Conservation (phyloP, 2,888 invertebrate species). For the Cryptus armator region DNA sequence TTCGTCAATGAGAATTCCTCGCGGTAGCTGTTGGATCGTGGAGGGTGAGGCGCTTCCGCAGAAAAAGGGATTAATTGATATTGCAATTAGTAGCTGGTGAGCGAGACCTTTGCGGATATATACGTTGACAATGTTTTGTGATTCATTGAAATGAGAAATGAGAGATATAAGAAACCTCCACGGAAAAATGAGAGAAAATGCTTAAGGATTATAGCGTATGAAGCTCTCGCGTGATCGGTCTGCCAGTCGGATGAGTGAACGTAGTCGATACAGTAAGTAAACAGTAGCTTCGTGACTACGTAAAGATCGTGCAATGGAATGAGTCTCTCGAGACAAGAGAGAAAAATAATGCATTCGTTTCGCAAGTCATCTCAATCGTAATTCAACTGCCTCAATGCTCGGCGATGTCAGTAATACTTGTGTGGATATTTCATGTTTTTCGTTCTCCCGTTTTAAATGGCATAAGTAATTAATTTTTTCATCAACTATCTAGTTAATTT, state of each 20-base stretch:
- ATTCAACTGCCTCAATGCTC: neutral
- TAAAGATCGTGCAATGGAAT: neutral
- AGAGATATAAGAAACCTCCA: constrained; percentile 71
- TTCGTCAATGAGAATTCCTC: neutral
- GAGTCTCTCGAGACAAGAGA: constrained; percentile 2
- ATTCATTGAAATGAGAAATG: constrained; percentile 71
- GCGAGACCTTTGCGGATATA: constrained; percentile 63
- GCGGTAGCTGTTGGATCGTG: neutral
- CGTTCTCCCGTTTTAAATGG: neutral
- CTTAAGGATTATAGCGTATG: neutral
- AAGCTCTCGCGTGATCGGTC: constrained; percentile 17
- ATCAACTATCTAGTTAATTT: neutral
- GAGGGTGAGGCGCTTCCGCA: constrained; percentile 56
- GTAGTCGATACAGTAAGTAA: constrained; percentile 20
- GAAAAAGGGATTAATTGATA: constrained; percentile 77
- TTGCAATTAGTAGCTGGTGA: constrained; percentile 76
- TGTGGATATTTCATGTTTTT: neutral
- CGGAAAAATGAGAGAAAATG: constrained; percentile 6
- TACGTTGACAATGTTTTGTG: constrained; percentile 68
- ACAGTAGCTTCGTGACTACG: constrained; percentile 6
- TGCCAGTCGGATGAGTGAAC: constrained; percentile 16
- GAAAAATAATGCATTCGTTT: constrained; percentile 2
- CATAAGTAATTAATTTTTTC: neutral
- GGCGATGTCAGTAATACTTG: neutral
- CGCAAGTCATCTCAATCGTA: neutral